Conservation (phyloP, 2,888 invertebrate species). For the Megaustenia siamemsis region DNA sequence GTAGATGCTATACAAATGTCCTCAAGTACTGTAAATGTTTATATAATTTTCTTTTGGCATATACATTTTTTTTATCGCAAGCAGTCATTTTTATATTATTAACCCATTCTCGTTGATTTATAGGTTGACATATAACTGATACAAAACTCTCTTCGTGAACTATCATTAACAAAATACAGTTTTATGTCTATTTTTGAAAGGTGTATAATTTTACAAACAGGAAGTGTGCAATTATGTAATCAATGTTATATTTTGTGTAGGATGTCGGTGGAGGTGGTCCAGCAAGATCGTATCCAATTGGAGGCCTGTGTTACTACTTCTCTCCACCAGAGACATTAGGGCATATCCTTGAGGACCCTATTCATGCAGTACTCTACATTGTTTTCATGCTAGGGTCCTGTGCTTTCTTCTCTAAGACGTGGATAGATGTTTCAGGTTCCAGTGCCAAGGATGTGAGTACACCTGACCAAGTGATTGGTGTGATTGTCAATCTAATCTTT, state of each 20-base stretch:
- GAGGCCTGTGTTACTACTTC: constrained; percentile 98
- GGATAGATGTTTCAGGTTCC: constrained; percentile 99
- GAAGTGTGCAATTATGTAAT: background rate
- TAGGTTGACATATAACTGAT: too few relatives aligned
- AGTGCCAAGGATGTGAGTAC: constrained; percentile 97
- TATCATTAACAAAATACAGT: too few relatives aligned
- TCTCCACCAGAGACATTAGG: constrained; percentile 98
- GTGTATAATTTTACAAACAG: background rate
- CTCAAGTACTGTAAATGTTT: too few relatives aligned
- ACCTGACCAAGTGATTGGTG: too few relatives aligned
- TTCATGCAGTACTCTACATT: constrained; percentile 97
- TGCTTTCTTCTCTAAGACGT: constrained; percentile 99
- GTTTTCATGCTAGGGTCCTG: constrained; percentile 99
- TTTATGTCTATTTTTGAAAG: background rate
- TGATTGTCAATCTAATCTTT: too few relatives aligned
- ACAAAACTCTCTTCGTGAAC: too few relatives aligned
- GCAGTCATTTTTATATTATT: too few relatives aligned
- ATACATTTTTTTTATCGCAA: too few relatives aligned
- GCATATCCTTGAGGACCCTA: constrained; percentile 96
- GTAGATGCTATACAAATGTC: too few relatives aligned
- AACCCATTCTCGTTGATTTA: too few relatives aligned
- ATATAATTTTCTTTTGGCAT: too few relatives aligned
- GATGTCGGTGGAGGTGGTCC: constrained; percentile 99
- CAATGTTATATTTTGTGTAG: constrained; percentile 58
- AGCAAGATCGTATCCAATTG: constrained; percentile 95